Evolutionary conservation across 1,140 invertebrate genomes (phyloP).

Genomic region (Cherax destructor): DNA sequence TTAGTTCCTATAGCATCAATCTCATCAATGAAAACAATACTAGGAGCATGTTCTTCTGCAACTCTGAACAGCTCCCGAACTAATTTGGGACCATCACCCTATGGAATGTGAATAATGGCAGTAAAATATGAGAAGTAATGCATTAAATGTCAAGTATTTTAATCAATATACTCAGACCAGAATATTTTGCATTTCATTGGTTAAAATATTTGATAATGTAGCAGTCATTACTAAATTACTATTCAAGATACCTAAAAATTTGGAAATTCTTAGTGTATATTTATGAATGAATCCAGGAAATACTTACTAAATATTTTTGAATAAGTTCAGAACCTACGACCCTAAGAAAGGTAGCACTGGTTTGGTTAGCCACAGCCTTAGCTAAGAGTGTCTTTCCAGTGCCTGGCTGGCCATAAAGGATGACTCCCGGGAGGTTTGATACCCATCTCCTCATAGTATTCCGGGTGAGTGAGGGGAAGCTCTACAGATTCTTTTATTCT

Average conservation of each 20-base stretch:
- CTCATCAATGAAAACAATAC: slow-evolving; percentile 99
- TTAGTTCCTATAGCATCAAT: slow-evolving; percentile 99
- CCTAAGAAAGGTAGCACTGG: slow-evolving; percentile 98
- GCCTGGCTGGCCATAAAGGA: slow-evolving; percentile 98
- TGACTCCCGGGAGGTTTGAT: slow-evolving; percentile 99
- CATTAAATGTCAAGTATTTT: too few species aligned
- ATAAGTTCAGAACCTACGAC: slow-evolving; percentile 99
- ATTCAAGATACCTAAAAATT: too few species aligned
- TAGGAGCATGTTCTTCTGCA: slow-evolving; percentile 99
- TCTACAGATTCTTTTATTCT: slow-evolving; percentile 99
- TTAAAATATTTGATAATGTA: too few species aligned
- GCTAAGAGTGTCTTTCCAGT: slow-evolving; percentile 99
- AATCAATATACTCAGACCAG: too few species aligned
- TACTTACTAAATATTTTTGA: slow-evolving; percentile 95
- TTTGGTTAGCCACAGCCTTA: slow-evolving; percentile 99
- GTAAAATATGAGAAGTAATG: too few species aligned
- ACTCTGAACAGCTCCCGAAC: slow-evolving; percentile 98
- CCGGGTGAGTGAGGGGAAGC: slow-evolving; percentile 98
- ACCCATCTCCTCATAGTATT: slow-evolving; percentile 99
- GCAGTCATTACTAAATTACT: too few species aligned
- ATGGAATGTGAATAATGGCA: too few species aligned
- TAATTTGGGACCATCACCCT: slow-evolving; percentile 99
- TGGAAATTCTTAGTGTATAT: background rate
- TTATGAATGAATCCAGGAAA: background rate
- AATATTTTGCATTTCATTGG: too few species aligned